Percentiles rank a stretch among this genome's conserved stretches.
These are phyloP conservation scores for Xestoiulus laeticollis DNA, from an alignment of 2,888 invertebrate species.

Conservation along the genomic window DNA sequence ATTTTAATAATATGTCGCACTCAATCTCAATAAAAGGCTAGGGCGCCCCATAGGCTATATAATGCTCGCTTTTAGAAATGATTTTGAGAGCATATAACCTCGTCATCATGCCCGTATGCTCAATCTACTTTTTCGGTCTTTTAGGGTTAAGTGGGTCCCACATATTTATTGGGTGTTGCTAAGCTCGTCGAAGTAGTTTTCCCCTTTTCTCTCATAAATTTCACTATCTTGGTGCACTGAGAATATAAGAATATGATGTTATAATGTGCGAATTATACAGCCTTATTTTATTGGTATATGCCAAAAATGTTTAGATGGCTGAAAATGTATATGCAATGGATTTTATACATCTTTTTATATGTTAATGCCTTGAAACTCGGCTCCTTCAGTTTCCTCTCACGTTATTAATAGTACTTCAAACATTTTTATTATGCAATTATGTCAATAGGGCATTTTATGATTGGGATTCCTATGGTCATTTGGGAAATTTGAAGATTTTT, in stretches of 20 bases:
- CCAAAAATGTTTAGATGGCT: neutral
- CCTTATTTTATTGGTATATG: neutral
- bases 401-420: neutral
- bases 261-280: neutral
- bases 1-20: slow-evolving; percentile 21
- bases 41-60: neutral
- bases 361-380: neutral
- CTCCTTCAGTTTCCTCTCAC: neutral
- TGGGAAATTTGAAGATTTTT: no score
- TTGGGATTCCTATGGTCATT: no score
- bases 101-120: neutral
- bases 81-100: neutral
- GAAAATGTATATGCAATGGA: neutral
- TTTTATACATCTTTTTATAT: neutral
- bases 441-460: no score
- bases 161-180: slow-evolving; percentile 31
- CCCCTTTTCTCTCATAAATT: neutral
- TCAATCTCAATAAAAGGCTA: slow-evolving; percentile 20
- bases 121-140: neutral
- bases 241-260: neutral
- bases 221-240: neutral
- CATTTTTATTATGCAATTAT: neutral
- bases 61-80: neutral
- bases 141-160: neutral
- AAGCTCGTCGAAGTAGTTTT: neutral